Evolutionary conservation across 2,113 vertebrate genomes (phyloP), one percentile per base, ranked within the genome.

Genomic region (Ochotona curzoniae): DNA sequence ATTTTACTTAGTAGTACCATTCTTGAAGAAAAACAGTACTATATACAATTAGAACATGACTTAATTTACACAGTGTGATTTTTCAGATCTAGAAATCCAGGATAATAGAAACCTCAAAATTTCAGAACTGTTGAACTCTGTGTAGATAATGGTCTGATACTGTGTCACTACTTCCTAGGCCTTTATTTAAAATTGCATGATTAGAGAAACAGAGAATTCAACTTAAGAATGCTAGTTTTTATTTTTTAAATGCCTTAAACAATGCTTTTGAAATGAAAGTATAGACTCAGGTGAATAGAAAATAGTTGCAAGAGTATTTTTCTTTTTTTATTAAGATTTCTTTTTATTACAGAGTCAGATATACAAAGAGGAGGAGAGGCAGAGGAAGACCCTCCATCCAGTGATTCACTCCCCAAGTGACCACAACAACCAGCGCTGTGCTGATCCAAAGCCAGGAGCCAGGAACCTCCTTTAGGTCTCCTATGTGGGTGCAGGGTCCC

Each of bases 131-230:
- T 3, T 90, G 49, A 23, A 7, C 18, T 28, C 10, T 69, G 20
- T 30, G 7, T 64, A 49, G 79, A 14, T 85, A 30, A 92, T 67
- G 35, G 35, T 63, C 71, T 38, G 83, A 35, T 35, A 14, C 8
- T 66, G 20, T 57, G 28, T 94, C 28, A 47, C 66, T 90, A 70
- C n/a, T 87, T 60, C 80, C 35, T 91, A 71, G 69, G 57, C 30
- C 23, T 71, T 49, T 84, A 66, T 79, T 83, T 93, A 13, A 63
- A 89, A 82, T 57, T 57, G 7, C 44, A 47, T 57, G 57, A 85
- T 85, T 73, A 87, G 8, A 83, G n/a, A 83, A 81, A 17, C 30
- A 69, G 73, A 84, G 66, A 49, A 38, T 84, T 89, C 35, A 67
- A 25, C 35, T 89, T 89, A 67, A 91, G 49, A 82, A 84, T 80